Evolutionary conservation across 2,888 invertebrate species (phyloP), one percentile per base, ranked within the genome.

Genomic region (Aphodius sticticus): DNA sequence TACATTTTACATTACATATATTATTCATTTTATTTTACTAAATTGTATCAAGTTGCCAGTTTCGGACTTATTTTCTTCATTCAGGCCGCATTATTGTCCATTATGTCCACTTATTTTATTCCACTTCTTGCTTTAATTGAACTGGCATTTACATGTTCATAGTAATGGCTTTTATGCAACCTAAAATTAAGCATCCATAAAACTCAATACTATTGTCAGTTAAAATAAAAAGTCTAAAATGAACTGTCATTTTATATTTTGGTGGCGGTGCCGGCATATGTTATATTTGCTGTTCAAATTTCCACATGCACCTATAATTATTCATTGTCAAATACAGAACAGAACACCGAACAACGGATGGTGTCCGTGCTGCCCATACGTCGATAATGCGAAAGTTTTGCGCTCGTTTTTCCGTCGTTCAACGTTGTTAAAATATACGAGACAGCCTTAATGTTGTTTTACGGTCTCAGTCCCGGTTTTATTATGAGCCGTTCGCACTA

Each of bases 311-410:
- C 16, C 16, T 26, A 12, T 76, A 76, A 69, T 16, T 53, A 75
- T 70, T 76, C 16, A 76, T 12, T 70, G 38, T 70, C 38, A 16
- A 76, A 76, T 70, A 78, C 75, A 78, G 26, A 75, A 76, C 75
- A 38, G 53, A 53, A 53, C 53, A 53, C 53, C 6, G 53, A 53
- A 53, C 53, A 53, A 53, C 53, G 53, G 53, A 53, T 53, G 53
- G 53, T 53, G 53, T 53, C 53, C 53, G 53, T 53, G 53, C 1
- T 3, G 53, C 9, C 53, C 53, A 53, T 53, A 53, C 53, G 53
- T 53, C 53, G 53, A 53, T 53, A 53, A 53, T 53, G 53, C 53
- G 53, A 53, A 7, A 53, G 53, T 53, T 53, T 70, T n/a, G 70
- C 7, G 16, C 26, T 74, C 36, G 16, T 74, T 74, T 74, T n/a